Conservation (phyloP, 1,140 invertebrate genomes). For the Drosophila arizonae region DNA sequence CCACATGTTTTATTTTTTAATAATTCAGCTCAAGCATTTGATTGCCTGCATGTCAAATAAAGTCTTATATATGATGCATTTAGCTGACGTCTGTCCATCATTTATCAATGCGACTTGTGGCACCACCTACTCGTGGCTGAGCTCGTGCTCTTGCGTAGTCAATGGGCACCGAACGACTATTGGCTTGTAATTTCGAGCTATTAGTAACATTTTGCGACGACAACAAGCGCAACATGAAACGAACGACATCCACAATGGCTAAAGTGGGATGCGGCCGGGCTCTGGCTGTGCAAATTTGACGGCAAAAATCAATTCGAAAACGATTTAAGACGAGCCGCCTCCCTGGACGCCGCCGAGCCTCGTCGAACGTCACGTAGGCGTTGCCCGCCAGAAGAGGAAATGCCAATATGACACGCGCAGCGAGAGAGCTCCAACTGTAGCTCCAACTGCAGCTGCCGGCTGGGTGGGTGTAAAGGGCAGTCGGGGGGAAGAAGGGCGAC, state of each 20-base stretch:
- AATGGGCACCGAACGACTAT: constrained; percentile 59
- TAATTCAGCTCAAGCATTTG: constrained; percentile 30
- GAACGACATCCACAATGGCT: constrained; percentile 33
- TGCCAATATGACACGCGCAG: constrained; percentile 79
- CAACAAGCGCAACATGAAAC: constrained; percentile 63
- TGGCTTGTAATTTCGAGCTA: constrained; percentile 77
- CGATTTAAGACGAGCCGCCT: constrained; percentile 62
- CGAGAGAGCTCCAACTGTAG: constrained; percentile 29
- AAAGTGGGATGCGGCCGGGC: constrained; percentile 18
- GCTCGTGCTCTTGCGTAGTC: constrained; percentile 40
- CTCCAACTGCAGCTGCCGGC: neutral
- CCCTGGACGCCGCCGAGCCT: neutral
- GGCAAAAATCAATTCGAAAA: constrained; percentile 79
- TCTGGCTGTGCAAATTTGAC: constrained; percentile 77
- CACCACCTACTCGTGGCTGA: constrained; percentile 33
- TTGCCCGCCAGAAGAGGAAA: constrained; percentile 70
- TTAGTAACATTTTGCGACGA: constrained; percentile 79
- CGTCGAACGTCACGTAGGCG: constrained; percentile 55
- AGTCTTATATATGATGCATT: constrained; percentile 62
- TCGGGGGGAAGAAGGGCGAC: neutral
- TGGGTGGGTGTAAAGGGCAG: neutral
- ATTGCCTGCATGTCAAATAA: constrained; percentile 64
- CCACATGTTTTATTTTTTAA: neutral
- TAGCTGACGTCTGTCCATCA: constrained; percentile 30
- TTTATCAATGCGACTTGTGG: constrained; percentile 34